Evolutionary conservation across 1,140 invertebrate genomes (phyloP), one percentile per base, ranked within the genome.

Genomic region (Ceratosolen solmsi): DNA sequence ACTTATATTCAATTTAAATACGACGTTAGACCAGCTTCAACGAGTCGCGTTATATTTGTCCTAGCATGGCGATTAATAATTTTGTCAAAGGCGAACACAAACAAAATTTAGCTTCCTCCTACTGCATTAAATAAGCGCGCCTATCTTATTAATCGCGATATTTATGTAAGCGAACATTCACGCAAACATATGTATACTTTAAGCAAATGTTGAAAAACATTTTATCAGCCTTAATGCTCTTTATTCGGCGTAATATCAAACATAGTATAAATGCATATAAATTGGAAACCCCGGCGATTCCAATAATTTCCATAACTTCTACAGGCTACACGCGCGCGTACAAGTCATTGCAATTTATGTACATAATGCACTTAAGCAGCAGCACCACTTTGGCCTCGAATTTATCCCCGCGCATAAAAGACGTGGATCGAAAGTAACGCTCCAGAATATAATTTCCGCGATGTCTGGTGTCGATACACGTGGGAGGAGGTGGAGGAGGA

Each of bases 371-470:
- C 33, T 75, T 41, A 1, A 58, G 70, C 15, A 71, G 20, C 38
- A 22, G 60, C 60, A 49, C 41, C 75, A 27, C 27, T 33, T 49
- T 25, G 15, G 17, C 58, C 38, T 49, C 25, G 17, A 65, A 65
- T 77, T 77, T 77, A 77, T 72, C 46, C 46, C 30, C 2, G 15
- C 54, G 1, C 11, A 49, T 36, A 72, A 72, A 46, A 22, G n/a
- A 1, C 56, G 41, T 7, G n/a, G 38, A 79, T 72, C 54, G 51
- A 79, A 72, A 72, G 78, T n/a, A 41, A 72, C 8, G 54, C 68
- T 20, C n/a, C 25, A 54, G 38, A 79, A 79, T 60, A 72, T 79
- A 72, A 79, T 72, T 79, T 79, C 15, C 68, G 9, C 78, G 68
- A 79, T 71, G 77, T 71, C 63, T 56, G 3, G 13, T 20, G 41